Evolutionary conservation across 2,888 invertebrate species (phyloP), one percentile per base, ranked within the genome.

Genomic region (Neoscelio sp.): DNA sequence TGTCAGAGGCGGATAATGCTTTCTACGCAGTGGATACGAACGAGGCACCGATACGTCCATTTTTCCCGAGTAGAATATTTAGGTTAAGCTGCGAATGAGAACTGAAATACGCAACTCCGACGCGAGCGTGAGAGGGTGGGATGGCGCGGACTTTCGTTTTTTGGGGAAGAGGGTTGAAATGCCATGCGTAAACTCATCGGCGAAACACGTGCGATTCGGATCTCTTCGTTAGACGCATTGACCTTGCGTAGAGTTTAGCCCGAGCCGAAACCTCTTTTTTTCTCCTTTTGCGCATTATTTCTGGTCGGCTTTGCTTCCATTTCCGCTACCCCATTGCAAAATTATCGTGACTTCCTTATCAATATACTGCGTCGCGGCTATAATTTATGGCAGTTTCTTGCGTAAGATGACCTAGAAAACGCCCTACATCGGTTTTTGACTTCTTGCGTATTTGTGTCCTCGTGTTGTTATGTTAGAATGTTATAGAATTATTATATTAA

Each of bases 41-140:
- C 17, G 4, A 42, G 42, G 17, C 15, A 28, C 40, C 8, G 52
- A 33, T 54, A 42, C 64, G 56, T 35, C 46, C 33, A 64, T 44
- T 64, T 62, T 62, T 46, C n/a, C 18, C 64, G 46, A 48, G 40
- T 40, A 65, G 77, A 84, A 81, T 85, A 83, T 84, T 83, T 84
- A 75, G 84, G 84, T 83, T 85, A 83, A 85, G 80, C 82, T 79
- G 82, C 81, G 83, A 83, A 83, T 85, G 82, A 78, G 81, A 82
- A 81, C 78, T 68, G 70, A 78, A 62, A 81, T 73, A 78, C 74
- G 60, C 67, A 50, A 64, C 38, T 71, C 26, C 35, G 40, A 44
- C 73, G 68, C 48, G 52, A 60, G 28, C 64, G 64, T 23, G 64
- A 8, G 28, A 30, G 54, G 48, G 75, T 54, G 79, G 68, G 64